Conservation (phyloP, 1,140 invertebrate genomes). For the Trichonephila inaurata region DNA sequence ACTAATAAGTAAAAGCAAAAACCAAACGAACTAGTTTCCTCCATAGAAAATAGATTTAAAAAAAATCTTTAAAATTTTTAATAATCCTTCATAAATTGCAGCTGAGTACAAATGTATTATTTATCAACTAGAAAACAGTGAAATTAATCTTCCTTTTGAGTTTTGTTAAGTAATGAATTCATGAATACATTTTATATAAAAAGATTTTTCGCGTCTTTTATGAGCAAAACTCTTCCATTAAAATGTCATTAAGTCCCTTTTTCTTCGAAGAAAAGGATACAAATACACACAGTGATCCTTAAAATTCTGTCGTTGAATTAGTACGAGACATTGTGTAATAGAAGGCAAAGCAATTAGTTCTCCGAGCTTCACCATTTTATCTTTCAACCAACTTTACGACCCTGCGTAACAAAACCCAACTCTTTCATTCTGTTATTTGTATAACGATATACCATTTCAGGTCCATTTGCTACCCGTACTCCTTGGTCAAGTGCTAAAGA, state of each 20-base stretch:
- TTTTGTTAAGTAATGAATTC: too few relatives aligned
- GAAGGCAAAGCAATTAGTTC: background rate
- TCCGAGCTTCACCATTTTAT: background rate
- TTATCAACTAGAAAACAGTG: too few relatives aligned
- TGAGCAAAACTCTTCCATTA: background rate
- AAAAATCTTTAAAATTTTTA: too few relatives aligned
- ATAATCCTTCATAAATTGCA: too few relatives aligned
- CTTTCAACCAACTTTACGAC: background rate
- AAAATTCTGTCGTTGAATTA: background rate
- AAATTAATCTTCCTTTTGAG: too few relatives aligned
- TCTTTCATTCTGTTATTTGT: background rate
- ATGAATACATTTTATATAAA: too few relatives aligned
- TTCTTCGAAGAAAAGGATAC: background rate
- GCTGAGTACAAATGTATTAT: too few relatives aligned
- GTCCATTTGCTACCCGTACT: conserved; percentile 30
- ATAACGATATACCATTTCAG: conserved; percentile 30
- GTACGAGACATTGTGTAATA: background rate
- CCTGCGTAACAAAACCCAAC: background rate
- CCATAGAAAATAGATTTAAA: too few relatives aligned
- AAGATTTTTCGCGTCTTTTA: background rate
- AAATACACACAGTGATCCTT: background rate
- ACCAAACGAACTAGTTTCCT: too few relatives aligned
- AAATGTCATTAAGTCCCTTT: background rate
- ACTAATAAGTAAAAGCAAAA: too few relatives aligned
- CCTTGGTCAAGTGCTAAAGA: conserved; percentile 28